Percentiles rank a stretch among this genome's conserved stretches.
Evolutionary conservation across 2,113 vertebrate genomes (phyloP).

Genomic region (Ptychochromis oligacanthus): DNA sequence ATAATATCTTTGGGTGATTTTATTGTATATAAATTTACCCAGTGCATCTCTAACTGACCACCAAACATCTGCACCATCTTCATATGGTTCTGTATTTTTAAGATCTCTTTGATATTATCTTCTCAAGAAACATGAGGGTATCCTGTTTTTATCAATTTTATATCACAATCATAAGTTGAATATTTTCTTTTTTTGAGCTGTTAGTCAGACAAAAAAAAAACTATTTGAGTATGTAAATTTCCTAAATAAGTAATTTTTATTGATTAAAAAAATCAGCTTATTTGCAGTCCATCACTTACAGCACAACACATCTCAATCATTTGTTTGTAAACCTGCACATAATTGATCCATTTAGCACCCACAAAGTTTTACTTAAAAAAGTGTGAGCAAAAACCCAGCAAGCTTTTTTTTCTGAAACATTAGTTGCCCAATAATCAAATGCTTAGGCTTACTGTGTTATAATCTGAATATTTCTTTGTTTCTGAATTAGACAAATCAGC

Average conservation of each 20-base stretch:
- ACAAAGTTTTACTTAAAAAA: not conserved
- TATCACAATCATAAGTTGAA: too few species aligned
- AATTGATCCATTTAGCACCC: fast-evolving
- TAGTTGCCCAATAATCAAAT: not conserved
- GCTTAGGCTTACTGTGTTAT: not conserved
- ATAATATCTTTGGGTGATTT: not conserved
- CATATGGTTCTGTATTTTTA: not conserved
- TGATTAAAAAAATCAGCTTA: not conserved
- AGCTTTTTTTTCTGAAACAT: not conserved
- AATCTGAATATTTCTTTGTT: not conserved
- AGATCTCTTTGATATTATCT: not conserved
- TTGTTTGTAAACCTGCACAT: not conserved
- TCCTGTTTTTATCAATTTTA: not conserved
- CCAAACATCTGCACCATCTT: fast-evolving
- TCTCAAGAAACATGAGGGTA: not conserved
- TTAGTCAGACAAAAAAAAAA: not conserved
- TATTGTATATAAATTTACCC: not conserved
- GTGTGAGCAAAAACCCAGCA: not conserved
- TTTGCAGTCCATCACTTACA: not conserved
- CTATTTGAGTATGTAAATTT: fast-evolving
- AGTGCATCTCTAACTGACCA: fast-evolving
- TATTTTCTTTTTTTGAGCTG: not conserved
- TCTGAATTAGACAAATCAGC: not conserved
- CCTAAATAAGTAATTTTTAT: fast-evolving
- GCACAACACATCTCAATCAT: not conserved